Conservation (phyloP, 2,888 invertebrate species). For the Isotomurus palustris region DNA sequence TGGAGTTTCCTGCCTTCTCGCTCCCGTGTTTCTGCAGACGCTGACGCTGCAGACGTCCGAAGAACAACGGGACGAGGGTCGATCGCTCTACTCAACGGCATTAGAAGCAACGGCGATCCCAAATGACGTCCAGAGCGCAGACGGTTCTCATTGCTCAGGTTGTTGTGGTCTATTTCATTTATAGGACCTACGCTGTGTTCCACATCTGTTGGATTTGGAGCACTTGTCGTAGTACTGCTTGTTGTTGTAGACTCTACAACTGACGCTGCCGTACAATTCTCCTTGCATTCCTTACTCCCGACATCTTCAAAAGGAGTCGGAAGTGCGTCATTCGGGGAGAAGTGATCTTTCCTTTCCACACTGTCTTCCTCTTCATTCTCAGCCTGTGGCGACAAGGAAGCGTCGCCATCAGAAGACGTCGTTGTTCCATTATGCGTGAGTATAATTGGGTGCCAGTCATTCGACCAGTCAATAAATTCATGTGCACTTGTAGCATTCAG, state of each 20-base stretch:
- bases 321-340: too few relatives aligned
- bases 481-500: background rate
- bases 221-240: background rate
- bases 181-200: background rate
- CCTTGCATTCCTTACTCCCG: background rate
- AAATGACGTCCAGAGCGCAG: background rate
- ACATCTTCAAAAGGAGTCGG: too few relatives aligned
- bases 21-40: too few relatives aligned
- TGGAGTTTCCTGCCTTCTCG: too few relatives aligned
- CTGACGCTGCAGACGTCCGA: too few relatives aligned
- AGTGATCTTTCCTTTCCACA: too few relatives aligned
- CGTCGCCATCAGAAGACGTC: too few relatives aligned
- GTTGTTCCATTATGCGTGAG: too few relatives aligned
- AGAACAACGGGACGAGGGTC: slow-evolving; percentile 2
- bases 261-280: too few relatives aligned
- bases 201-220: background rate
- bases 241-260: too few relatives aligned
- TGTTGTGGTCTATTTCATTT: slow-evolving; percentile 4
- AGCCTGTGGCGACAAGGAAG: too few relatives aligned
- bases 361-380: too few relatives aligned
- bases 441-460: slow-evolving; percentile 12
- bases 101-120: background rate
- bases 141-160: background rate
- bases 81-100: slow-evolving; percentile 8
- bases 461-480: slow-evolving; percentile 4